Base-by-base conservation (phyloP, 2,797 vertebrate genomes). In the Hyperoplus immaculatus region DNA sequence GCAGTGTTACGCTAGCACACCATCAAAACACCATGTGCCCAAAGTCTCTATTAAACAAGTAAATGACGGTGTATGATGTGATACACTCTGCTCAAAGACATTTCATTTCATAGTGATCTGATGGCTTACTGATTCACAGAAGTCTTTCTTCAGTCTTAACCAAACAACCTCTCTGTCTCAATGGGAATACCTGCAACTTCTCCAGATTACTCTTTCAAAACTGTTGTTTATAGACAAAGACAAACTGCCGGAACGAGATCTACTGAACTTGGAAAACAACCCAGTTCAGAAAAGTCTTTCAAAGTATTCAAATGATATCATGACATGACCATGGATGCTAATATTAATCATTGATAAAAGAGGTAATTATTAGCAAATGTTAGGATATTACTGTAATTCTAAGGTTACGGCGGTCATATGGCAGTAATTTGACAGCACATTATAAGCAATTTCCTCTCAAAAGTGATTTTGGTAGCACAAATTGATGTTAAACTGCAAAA, bases 341-440 rank as follows among this genome's bases (percentile, higher is more conserved):
- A 71, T 59, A 77, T 67, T 62, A 55, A 21, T 83, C 38, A 53
- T 53, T 59, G 49, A 78, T 61, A 12, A 12, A 54, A 36, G 29
- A 43, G 9, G 12, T 66, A 78, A 89, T 73, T 78, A 36, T 80
- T 64, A 47, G 18, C 80, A 88, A 79, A 84, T 77, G 72, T 74
- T 53, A 55, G 18, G n/a, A 49, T 57, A 57, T 67, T 10, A 56
- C 8, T 62, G 8, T 49, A 38, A 70, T 47, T 12, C 13, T 41
- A 71, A 50, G 45, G 77, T 78, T 79, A 66, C 54, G 13, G 62
- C 36, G 63, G 47, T 71, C 74, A 66, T 18, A 60, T 47, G 4
- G 64, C n/a, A 70, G 55, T 77, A 68, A 82, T 83, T 54, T 73
- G 58, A 42, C 50, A 63, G 66, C 18, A 76, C 12, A 69, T 79